A percentile compares a stretch with the other conserved stretches of the same genome.
Evolutionary conservation across 1,140 invertebrate genomes (phyloP).

Genomic region (Dendroctonus valens): DNA sequence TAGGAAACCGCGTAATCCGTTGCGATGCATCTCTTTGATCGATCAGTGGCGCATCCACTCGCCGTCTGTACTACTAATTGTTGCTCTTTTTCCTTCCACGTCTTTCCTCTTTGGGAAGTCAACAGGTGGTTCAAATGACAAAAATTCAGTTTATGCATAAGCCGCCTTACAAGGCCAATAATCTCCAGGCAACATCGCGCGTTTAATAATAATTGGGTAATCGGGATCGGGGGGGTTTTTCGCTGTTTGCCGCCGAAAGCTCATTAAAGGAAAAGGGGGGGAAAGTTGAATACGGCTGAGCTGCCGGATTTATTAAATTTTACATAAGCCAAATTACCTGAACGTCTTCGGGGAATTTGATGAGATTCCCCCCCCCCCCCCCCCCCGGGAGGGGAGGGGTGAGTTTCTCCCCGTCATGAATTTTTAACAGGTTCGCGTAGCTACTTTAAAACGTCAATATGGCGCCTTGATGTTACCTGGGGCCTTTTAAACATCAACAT

Average conservation of each 20-base stretch:
- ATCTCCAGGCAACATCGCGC: neutral
- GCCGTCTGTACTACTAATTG: too few species aligned
- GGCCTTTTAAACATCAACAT: too few species aligned
- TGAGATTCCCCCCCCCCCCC: neutral
- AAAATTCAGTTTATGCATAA: too few species aligned
- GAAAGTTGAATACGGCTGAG: constrained; percentile 10
- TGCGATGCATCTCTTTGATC: too few species aligned
- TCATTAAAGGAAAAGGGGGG: constrained; percentile 10
- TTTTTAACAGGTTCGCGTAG: constrained; percentile 1
- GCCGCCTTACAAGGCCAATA: neutral
- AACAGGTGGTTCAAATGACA: too few species aligned
- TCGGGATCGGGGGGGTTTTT: constrained; percentile 4
- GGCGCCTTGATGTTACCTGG: too few species aligned
- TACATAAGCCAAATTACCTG: constrained; percentile 13
- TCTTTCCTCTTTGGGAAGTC: too few species aligned
- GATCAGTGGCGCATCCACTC: too few species aligned
- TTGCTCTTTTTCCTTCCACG: too few species aligned
- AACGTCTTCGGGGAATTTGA: constrained; percentile 4
- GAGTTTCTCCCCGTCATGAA: neutral
- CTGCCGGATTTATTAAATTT: constrained; percentile 12
- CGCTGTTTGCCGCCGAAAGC: constrained; percentile 8
- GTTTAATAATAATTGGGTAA: constrained; percentile 7
- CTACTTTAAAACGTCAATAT: neutral
- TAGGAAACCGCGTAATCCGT: too few species aligned
- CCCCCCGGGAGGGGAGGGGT: too few species aligned